phyloP scores from a whole-genome alignment of 2,113 vertebrate species.

The Sprattus sprattus region DNA sequence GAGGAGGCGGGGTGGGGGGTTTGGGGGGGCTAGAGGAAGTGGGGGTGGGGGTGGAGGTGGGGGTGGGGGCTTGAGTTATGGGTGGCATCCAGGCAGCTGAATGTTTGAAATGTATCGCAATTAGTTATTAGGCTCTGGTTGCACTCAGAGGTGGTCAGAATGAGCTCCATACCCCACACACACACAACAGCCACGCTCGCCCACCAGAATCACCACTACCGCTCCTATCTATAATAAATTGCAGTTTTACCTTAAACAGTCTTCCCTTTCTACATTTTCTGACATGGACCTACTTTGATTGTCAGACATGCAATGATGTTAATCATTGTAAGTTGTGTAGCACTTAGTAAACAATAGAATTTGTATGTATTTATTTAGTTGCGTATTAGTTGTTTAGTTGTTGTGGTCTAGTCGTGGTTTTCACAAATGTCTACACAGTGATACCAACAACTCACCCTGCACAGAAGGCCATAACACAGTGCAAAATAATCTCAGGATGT shows the following conservation, averaged over 20 bases:
- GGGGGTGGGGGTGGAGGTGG: neutral
- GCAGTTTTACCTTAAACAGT: neutral
- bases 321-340: neutral
- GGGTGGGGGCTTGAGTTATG: conserved; percentile 2
- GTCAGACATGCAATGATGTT: too few relatives aligned
- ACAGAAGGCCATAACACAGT: neutral
- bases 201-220: neutral
- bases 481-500: neutral
- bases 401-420: neutral
- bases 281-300: neutral
- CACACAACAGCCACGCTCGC: neutral
- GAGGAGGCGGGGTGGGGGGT: neutral
- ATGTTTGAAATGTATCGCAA: conserved; percentile 23
- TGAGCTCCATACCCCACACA: neutral
- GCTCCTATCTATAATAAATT: neutral
- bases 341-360: neutral
- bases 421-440: neutral
- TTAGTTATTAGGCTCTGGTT: conserved; percentile 21
- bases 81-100: conserved; percentile 17
- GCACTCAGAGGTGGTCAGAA: neutral
- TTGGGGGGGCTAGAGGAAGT: neutral
- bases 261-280: neutral
- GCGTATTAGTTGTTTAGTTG: too few relatives aligned
- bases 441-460: neutral
- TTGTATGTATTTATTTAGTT: too few relatives aligned